These are phyloP conservation scores for Lophotriccus pileatus DNA, from an alignment of 2,797 vertebrate species.

Conservation along the genomic window DNA sequence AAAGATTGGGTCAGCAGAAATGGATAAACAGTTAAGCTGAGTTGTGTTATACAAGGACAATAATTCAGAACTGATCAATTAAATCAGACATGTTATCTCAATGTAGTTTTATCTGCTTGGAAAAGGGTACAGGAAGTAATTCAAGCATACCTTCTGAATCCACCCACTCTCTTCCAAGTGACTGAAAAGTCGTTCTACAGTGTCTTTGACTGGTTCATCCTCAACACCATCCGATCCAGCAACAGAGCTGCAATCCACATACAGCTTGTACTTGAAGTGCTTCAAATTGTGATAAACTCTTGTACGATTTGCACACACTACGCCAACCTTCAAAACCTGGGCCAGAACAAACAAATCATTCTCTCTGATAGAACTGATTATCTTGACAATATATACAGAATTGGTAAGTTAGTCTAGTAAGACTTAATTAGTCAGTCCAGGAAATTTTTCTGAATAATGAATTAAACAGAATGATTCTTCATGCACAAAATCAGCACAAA, in stretches of 20 bases:
- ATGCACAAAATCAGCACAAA: not conserved
- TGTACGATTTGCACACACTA: conserved; percentile 79
- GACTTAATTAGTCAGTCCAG: not conserved
- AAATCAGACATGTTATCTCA: not conserved
- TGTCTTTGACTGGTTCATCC: conserved; percentile 80
- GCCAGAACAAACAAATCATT: conserved; percentile 37
- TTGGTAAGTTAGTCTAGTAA: not conserved
- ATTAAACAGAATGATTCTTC: not conserved
- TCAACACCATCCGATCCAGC: conserved; percentile 7
- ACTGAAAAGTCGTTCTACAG: conserved; percentile 75
- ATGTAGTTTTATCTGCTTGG: not conserved
- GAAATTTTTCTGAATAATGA: not conserved
- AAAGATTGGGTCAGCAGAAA: not conserved
- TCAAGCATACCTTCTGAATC: conserved; percentile 77
- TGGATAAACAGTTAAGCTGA: not conserved
- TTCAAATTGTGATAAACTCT: conserved; percentile 82
- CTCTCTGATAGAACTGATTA: not conserved
- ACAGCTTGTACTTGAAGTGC: conserved; percentile 86
- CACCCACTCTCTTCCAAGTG: conserved; percentile 72
- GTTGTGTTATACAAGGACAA: not conserved
- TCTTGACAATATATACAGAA: not conserved
- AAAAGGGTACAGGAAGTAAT: not conserved
- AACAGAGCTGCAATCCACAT: conserved; percentile 71
- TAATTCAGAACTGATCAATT: not conserved
- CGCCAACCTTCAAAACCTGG: conserved; percentile 78